These are phyloP conservation scores for Catonia carolina DNA, from an alignment of 2,888 invertebrate genomes.

Conservation along the genomic window DNA sequence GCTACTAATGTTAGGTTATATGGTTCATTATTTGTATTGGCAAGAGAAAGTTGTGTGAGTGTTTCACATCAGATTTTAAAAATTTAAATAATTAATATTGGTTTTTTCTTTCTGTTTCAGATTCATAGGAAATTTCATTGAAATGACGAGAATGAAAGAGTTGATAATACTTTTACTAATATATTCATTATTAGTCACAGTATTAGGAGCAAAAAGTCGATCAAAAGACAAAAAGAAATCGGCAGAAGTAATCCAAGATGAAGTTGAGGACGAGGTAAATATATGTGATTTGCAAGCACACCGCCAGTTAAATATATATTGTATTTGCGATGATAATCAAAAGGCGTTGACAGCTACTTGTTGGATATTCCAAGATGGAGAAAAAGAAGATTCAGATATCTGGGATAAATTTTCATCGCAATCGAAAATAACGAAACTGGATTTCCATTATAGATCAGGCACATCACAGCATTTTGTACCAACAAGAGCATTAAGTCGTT, in stretches of 20 bases:
- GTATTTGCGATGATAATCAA: conserved; percentile 56
- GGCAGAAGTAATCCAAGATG: not conserved
- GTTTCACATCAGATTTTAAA: too few relatives aligned
- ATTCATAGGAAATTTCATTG: too few relatives aligned
- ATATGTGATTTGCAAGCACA: conserved; percentile 34
- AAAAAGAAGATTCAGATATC: conserved; percentile 60
- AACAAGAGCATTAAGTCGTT: conserved; percentile 58
- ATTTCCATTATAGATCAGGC: conserved; percentile 62
- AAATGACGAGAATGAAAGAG: too few relatives aligned
- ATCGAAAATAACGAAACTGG: conserved; percentile 60
- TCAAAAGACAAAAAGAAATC: too few relatives aligned
- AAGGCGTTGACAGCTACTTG: conserved; percentile 68
- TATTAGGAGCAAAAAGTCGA: too few relatives aligned
- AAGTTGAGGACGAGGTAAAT: conserved; percentile 28
- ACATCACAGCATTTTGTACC: conserved; percentile 65
- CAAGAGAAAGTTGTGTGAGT: too few relatives aligned
- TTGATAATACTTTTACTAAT: too few relatives aligned
- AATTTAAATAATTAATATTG: too few relatives aligned
- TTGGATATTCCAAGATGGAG: conserved; percentile 63
- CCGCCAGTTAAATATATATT: conserved; percentile 47
- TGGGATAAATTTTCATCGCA: conserved; percentile 72
- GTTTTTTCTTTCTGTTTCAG: too few relatives aligned
- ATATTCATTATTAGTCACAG: too few relatives aligned
- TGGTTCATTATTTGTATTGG: too few relatives aligned
- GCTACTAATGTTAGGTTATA: too few relatives aligned